Percentiles rank a stretch among this genome's conserved stretches.
These are phyloP conservation scores for Pteronura brasiliensis DNA, from an alignment of 2,113 vertebrate genomes.

Conservation along the genomic window DNA sequence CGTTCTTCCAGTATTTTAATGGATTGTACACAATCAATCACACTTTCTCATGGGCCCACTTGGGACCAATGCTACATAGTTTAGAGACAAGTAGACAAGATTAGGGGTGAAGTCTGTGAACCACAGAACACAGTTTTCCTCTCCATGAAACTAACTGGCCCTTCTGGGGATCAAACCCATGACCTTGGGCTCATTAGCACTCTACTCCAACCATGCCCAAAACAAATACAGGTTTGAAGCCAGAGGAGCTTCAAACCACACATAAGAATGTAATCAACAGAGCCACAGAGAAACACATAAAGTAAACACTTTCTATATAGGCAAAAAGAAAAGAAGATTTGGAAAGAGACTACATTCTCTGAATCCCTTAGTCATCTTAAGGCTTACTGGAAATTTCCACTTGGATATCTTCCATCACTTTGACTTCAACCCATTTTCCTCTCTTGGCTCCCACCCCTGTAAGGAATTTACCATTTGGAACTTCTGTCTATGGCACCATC, in stretches of 20 bases:
- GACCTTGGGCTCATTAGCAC: conserved; percentile 60
- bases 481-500: neutral
- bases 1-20: neutral
- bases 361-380: conserved; percentile 58
- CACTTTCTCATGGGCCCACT: conserved; percentile 11
- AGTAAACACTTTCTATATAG: conserved; percentile 69
- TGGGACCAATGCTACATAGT: neutral
- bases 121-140: conserved; percentile 18
- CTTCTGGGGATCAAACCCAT: conserved; percentile 59
- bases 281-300: conserved; percentile 62
- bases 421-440: conserved; percentile 40
- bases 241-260: conserved; percentile 60
- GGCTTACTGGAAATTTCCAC: conserved; percentile 69
- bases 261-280: conserved; percentile 69
- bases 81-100: conserved; percentile 37
- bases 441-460: neutral
- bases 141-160: conserved; percentile 34
- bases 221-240: conserved; percentile 66
- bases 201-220: conserved; percentile 49
- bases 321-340: conserved; percentile 49
- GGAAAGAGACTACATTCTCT: conserved; percentile 54
- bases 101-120: conserved; percentile 53
- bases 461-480: conserved; percentile 27
- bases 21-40: neutral
- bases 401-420: conserved; percentile 40